Evolutionary conservation across 2,113 vertebrate genomes (phyloP).

Genomic region (Scatophagus argus): DNA sequence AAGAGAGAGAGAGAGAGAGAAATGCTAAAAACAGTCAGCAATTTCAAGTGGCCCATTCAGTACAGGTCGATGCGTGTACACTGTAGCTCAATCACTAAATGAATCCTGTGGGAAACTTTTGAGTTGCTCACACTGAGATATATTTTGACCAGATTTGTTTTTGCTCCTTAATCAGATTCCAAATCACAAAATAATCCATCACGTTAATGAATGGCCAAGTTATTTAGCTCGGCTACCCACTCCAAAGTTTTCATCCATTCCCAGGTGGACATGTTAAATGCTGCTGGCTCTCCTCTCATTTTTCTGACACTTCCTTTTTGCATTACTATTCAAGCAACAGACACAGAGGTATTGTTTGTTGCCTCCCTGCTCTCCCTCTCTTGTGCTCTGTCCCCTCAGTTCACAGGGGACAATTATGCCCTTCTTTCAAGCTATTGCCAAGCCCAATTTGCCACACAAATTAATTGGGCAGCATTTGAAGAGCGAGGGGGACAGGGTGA

Average conservation of each 20-base stretch:
- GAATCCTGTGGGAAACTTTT: not conserved
- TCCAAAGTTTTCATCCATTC: conserved; percentile 27
- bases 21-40: not conserved
- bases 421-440: conserved; percentile 71
- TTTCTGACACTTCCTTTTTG: conserved; percentile 20
- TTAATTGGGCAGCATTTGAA: conserved; percentile 73
- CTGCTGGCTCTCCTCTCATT: conserved; percentile 30
- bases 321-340: conserved; percentile 43
- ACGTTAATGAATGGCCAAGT: conserved; percentile 10
- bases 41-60: not conserved
- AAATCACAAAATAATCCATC: conserved; percentile 16
- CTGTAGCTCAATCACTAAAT: not conserved
- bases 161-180: not conserved
- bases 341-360: conserved; percentile 69
- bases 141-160: not conserved
- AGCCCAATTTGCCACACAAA: conserved; percentile 81
- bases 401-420: conserved; percentile 77
- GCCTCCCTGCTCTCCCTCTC: conserved; percentile 45
- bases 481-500: conserved; percentile 56
- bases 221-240: conserved; percentile 20
- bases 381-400: conserved; percentile 52
- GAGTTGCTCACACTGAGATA: not conserved
- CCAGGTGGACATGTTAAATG: conserved; percentile 52
- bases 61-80: not conserved
- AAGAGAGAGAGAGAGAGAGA: not conserved